Conservation (phyloP, 2,113 vertebrate genomes). For the Hylia prasina region DNA sequence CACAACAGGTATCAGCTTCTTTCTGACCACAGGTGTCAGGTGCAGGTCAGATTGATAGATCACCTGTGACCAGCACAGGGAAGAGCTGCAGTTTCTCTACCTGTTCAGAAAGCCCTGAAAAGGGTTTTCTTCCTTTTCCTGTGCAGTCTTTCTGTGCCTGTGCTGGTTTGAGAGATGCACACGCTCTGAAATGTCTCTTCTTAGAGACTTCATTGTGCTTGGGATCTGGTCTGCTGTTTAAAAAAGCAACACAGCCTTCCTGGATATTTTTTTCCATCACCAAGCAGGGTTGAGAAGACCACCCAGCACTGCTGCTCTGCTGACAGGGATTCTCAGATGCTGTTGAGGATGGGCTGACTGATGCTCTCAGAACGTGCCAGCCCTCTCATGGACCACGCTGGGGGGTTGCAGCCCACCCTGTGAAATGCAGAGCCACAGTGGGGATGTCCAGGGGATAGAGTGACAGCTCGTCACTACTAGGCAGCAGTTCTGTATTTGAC, state of each 20-base stretch:
- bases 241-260: background rate
- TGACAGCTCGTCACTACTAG: background rate
- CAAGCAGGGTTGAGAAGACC: background rate
- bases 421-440: background rate
- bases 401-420: background rate
- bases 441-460: background rate
- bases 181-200: fast-evolving
- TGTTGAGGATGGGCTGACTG: background rate
- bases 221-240: background rate
- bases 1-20: background rate
- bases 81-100: background rate
- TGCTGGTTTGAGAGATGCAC: background rate
- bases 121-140: background rate
- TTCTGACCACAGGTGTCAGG: background rate
- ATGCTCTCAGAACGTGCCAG: background rate
- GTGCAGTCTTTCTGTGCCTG: background rate
- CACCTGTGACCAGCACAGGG: background rate
- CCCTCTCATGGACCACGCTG: fast-evolving
- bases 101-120: background rate
- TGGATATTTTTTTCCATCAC: background rate
- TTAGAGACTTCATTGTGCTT: background rate
- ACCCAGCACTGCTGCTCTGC: background rate
- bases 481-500: background rate
- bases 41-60: background rate
- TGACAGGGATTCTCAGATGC: fast-evolving